Base-by-base conservation (phyloP, 1,140 invertebrate species). In the Macrostomum lignano region DNA sequence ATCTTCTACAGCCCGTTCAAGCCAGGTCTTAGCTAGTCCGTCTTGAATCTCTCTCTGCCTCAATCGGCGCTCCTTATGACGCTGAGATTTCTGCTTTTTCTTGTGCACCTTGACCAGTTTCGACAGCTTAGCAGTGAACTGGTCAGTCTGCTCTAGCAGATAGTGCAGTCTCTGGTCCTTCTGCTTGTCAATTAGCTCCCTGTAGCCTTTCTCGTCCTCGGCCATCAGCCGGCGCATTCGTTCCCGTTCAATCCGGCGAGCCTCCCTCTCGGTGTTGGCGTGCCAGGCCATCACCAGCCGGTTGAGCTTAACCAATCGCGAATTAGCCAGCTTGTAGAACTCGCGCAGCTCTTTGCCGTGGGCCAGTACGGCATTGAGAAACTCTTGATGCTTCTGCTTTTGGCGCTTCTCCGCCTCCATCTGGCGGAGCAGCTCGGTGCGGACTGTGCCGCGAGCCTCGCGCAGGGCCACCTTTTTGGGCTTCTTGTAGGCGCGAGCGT, bases 171-270 rank as follows among this genome's bases (percentile, higher is more conserved):
- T 71, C 56, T 91, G 88, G 59, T 98, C 88, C 68, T 98, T 98
- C 68, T 98, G 94, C 53, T 98, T 82, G 70, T 98, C 88, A 49
- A 98, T 91, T 25, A 98, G 67, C 58, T 94, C 93, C 42, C 88
- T 60, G 46, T 67, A 69, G 30, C 63, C 63, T 39, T 63, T 64
- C 48, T 65, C 63, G 49, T 65, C 63, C 46, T 66, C 63, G 36
- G 50, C 54, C 84, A 98, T 98, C 20, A 98, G 65, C 45, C 78
- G 70, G 34, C 78, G 64, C 79, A 96, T 86, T 69, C 88, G 74
- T 56, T 93, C 84, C 51, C 94, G 93, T 53, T 96, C 88, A 25
- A 93, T 82, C 37, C 82, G 67, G 52, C 93, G 79, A 55, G 94
- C 84, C 58, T 96, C 86, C 7, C 84, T 63, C 56, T 98, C 88